A percentile compares a stretch with the other conserved stretches of the same genome.
phyloP scores from a whole-genome alignment of 1,140 invertebrate species.

The Notospermus geniculatus region DNA sequence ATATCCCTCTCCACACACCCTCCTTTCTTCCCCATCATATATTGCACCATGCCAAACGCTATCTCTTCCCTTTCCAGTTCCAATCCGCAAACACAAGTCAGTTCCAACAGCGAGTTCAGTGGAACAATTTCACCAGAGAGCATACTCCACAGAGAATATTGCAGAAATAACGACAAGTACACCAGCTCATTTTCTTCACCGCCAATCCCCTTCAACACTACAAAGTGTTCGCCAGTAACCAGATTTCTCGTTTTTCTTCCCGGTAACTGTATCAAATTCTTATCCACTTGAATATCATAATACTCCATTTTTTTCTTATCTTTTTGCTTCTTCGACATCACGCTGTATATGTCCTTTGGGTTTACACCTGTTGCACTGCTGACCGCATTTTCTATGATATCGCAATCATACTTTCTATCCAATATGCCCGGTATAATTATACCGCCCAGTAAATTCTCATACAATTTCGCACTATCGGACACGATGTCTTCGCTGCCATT shows the following conservation, averaged over 20 bases:
- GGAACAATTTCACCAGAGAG: background rate
- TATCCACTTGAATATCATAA: conserved; percentile 6
- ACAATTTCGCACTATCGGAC: conserved; percentile 8
- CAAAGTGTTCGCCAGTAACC: background rate
- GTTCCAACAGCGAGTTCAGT: conserved; percentile 4
- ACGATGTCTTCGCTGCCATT: conserved; percentile 6
- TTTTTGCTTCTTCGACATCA: background rate
- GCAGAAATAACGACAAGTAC: conserved; percentile 7
- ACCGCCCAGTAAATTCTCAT: conserved; percentile 7
- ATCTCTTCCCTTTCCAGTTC: conserved; percentile 6
- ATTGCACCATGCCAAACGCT: background rate
- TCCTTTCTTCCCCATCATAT: background rate
- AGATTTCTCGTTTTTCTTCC: background rate
- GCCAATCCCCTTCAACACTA: background rate
- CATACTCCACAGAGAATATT: conserved; percentile 5
- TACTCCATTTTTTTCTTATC: background rate
- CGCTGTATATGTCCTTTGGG: conserved; percentile 7
- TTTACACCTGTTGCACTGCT: conserved; percentile 8
- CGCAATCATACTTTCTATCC: conserved; percentile 7
- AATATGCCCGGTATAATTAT: conserved; percentile 7
- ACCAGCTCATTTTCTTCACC: conserved; percentile 7
- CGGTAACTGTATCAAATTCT: background rate
- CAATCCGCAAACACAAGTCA: background rate
- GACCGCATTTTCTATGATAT: conserved; percentile 6
- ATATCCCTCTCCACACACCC: background rate